Evolutionary conservation across 2,113 vertebrate genomes (phyloP).

Genomic region (Nothocercus julius): DNA sequence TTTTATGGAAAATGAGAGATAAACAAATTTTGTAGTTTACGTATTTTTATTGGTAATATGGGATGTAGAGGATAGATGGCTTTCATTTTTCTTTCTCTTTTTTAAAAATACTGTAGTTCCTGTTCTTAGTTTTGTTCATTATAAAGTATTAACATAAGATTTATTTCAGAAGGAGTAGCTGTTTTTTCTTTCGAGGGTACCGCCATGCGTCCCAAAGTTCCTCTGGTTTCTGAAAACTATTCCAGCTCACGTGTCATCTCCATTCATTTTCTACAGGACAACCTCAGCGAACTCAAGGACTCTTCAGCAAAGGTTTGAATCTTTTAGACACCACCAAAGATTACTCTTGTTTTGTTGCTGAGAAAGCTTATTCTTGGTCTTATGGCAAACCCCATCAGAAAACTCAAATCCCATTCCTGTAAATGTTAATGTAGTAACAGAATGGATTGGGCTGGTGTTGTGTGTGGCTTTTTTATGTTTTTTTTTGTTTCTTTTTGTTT

Average conservation of each 20-base stretch:
- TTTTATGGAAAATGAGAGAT: constrained; percentile 22
- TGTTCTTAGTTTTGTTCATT: constrained; percentile 63
- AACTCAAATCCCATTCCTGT: neutral
- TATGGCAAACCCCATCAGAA: neutral
- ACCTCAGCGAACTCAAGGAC: constrained; percentile 98
- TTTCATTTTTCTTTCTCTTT: constrained; percentile 16
- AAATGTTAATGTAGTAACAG: neutral
- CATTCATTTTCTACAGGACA: constrained; percentile 99
- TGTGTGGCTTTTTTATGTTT: neutral
- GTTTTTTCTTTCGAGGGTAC: constrained; percentile 82
- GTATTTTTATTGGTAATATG: constrained; percentile 31
- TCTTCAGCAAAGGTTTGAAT: constrained; percentile 94
- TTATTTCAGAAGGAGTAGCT: constrained; percentile 89
- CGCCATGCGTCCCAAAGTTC: constrained; percentile 81
- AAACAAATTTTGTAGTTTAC: neutral
- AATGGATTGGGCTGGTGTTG: neutral
- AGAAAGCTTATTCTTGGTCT: neutral
- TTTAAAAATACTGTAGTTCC: neutral
- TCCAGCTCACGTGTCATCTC: constrained; percentile 99
- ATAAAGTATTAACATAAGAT: constrained; percentile 76
- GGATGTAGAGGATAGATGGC: constrained; percentile 37
- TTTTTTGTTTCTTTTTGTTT: neutral
- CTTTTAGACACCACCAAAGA: constrained; percentile 66
- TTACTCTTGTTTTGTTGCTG: neutral
- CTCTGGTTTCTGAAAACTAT: constrained; percentile 88